Evolutionary conservation across 2,113 vertebrate genomes (phyloP), one percentile per base, ranked within the genome.

Genomic region (Megaptera novaeangliae): DNA sequence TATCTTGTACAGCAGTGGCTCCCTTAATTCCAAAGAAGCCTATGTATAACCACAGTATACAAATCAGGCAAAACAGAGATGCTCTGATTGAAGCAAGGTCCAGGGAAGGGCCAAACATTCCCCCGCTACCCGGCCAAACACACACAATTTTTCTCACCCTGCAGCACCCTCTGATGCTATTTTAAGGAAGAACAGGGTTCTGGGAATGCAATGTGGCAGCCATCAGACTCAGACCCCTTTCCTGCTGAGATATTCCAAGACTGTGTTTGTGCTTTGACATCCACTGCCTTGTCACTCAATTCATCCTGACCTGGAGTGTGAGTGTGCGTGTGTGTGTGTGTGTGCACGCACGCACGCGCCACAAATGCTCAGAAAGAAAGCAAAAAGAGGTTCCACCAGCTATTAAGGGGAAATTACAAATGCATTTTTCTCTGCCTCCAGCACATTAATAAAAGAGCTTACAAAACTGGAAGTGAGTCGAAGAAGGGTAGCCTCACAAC

Each of bases 371-470:
- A 57, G 75, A 94, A 91, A 96, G 90, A 87, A 84, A 97, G 68
- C 29, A 31, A 31, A 68, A 93, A 81, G 39, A 91, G 94, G 72
- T 68, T 78, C 46, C 36, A 81, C 8, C 91, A 96, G 66, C 66
- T 96, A 68, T 81, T 97, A 94, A 80, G 92, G 44, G 71, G 57
- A 93, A 96, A 97, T 95, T 8, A 96, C 95, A 92, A 96, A 95
- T 68, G 87, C 93, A 64, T 71, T 57, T 75, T 74, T 31, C 94
- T 72, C 97, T 98, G 98, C 98, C 98, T 98, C 97, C 27, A 75
- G 98, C 98, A 95, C 97, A 97, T 98, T 98, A 98, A 98, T 98
- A 98, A 98, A 98, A 95, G 95, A 98, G 97, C 98, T 98, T 97
- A 98, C 94, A 97, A 97, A 98, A 97, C 98, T 98, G 96, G 97